Evolutionary conservation across 1,140 invertebrate species (phyloP), one percentile per base, ranked within the genome.

Genomic region (Scaptodrosophila lebanonensis): DNA sequence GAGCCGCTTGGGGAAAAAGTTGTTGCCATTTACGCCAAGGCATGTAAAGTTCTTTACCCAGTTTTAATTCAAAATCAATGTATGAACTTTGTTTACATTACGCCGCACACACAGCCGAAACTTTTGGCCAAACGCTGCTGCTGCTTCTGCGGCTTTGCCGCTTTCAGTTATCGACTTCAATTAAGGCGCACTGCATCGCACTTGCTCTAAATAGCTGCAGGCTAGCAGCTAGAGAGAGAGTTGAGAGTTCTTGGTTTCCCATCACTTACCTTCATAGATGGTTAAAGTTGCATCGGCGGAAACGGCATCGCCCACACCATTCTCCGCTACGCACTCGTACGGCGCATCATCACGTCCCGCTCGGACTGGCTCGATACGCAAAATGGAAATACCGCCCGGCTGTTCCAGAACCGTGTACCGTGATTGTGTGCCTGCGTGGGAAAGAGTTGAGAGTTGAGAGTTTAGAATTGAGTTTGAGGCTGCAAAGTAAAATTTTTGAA

Each of bases 261-360:
- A n/a, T n/a, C n/a, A 79, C 75, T 79, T 75, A 97, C 95, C 91
- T 91, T 95, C 92, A 88, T 96, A 94, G 52, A 98, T 95, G 42
- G 91, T 92, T 56, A 99, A 91, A 29, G 91, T 93, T 16, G 96
- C 96, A 63, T 94, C 92, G 29, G 96, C 95, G 58, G 91, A 93
- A 49, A 98, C 96, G 8, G 96, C 95, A 88, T 98, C 96, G 1
- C 96, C 97, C 6, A 97, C 95, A 15, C 96, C 95, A 88, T 99
- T 99, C 88, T 98, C 97, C 0, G 97, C 97, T 40, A 98, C 91
- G 87, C 98, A 99, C 87, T 98, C 97, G 88, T 98, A 99, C 1
- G 91, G 92, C 20, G 95, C 93, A 86, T 97, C 95, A 86, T 98
- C 96, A 45, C 95, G 91, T 9, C 88, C 89, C 11, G 91, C 88